phyloP scores from a whole-genome alignment of 2,888 invertebrate genomes.

The Orthosia cruda region DNA sequence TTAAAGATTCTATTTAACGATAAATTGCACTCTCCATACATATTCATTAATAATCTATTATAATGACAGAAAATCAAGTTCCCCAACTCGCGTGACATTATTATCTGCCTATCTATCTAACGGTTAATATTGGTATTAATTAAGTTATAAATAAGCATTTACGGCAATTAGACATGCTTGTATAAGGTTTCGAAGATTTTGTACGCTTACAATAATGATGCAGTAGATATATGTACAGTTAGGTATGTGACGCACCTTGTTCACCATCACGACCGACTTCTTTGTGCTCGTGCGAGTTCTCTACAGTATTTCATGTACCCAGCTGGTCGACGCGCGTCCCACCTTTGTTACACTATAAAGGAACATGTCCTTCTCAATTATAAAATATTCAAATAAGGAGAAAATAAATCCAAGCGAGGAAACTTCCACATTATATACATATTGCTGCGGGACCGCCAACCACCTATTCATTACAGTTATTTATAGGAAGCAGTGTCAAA shows the following conservation, averaged over 20 bases:
- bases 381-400: conserved; percentile 89
- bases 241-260: conserved; percentile 50
- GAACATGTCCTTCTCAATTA: conserved; percentile 84
- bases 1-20: conserved; percentile 29
- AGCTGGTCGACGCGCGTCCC: conserved; percentile 37
- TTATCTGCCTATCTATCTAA: conserved; percentile 55
- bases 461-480: conserved; percentile 91
- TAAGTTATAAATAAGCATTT: conserved; percentile 64
- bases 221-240: conserved; percentile 47
- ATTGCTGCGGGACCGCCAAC: conserved; percentile 87
- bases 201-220: conserved; percentile 41
- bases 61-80: conserved; percentile 58
- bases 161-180: conserved; percentile 59
- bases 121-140: conserved; percentile 64
- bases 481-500: conserved; percentile 90
- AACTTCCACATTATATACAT: conserved; percentile 89
- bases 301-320: conserved; percentile 47
- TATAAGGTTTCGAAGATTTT: conserved; percentile 54
- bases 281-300: conserved; percentile 42
- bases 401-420: conserved; percentile 88
- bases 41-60: conserved; percentile 41
- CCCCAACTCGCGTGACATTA: conserved; percentile 44
- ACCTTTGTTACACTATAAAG: conserved; percentile 75
- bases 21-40: conserved; percentile 28
- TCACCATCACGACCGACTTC: conserved; percentile 28